These are phyloP conservation scores for Sphenodon punctatus DNA, from an alignment of 2,797 vertebrate genomes.

Conservation along the genomic window DNA sequence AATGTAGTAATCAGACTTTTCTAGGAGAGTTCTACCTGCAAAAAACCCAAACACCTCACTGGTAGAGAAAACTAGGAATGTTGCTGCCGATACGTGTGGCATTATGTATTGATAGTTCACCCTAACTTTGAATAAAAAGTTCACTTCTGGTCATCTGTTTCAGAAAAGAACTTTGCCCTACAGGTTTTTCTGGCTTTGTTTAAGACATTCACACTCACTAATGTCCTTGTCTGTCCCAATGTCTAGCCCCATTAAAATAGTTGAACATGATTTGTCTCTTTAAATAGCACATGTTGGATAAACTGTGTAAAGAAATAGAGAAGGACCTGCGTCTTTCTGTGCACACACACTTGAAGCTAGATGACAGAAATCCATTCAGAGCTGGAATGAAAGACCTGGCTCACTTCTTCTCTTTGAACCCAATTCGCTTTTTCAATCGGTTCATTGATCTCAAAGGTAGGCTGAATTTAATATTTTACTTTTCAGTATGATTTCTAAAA, in stretches of 20 bases:
- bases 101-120: too few species aligned
- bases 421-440: conserved; percentile 95
- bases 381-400: conserved; percentile 97
- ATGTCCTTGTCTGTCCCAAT: not conserved
- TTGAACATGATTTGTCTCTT: not conserved
- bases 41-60: too few species aligned
- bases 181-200: not conserved
- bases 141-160: not conserved
- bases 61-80: too few species aligned
- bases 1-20: too few species aligned
- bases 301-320: conserved; percentile 98
- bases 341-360: conserved; percentile 95
- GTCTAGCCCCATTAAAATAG: not conserved
- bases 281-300: conserved; percentile 91
- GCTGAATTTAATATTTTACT: not conserved
- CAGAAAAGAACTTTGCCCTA: not conserved
- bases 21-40: too few species aligned
- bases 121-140: not conserved
- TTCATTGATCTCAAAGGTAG: conserved; percentile 98
- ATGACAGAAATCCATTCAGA: conserved; percentile 97
- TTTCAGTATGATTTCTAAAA: too few species aligned
- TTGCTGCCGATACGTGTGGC: too few species aligned
- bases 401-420: conserved; percentile 94
- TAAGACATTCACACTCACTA: not conserved
- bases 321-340: conserved; percentile 97